phyloP scores from a whole-genome alignment of 2,888 invertebrate genomes.

The Nomada ferruginata region DNA sequence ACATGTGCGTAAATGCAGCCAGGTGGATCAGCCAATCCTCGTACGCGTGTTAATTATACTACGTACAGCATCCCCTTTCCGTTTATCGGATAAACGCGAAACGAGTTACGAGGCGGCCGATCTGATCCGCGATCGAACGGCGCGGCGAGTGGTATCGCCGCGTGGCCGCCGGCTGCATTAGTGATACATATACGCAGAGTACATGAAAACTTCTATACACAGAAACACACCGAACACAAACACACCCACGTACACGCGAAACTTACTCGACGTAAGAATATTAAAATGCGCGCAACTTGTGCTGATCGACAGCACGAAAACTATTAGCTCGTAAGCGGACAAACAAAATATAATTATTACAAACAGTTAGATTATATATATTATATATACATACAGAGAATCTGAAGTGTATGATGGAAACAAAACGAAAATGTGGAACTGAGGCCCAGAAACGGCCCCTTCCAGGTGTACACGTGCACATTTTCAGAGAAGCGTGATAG shows the following conservation, averaged over 20 bases:
- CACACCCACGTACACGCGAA: conserved; percentile 59
- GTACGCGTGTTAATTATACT: conserved; percentile 55
- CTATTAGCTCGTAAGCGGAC: conserved; percentile 84
- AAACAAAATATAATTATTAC: conserved; percentile 84
- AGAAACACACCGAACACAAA: conserved; percentile 44
- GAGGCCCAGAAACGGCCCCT: conserved; percentile 7
- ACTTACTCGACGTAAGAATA: conserved; percentile 62
- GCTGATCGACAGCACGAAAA: conserved; percentile 83
- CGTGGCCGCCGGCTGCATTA: conserved; percentile 28
- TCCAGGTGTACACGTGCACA: conserved; percentile 59
- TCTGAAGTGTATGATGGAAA: conserved; percentile 75
- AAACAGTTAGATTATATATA: conserved; percentile 84
- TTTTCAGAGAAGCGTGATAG: conserved; percentile 71
- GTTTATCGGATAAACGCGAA: conserved; percentile 55
- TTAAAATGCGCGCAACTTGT: conserved; percentile 79
- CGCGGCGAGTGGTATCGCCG: neutral
- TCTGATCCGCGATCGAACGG: conserved; percentile 47
- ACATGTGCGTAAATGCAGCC: conserved; percentile 61
- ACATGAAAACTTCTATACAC: conserved; percentile 55
- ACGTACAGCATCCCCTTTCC: conserved; percentile 58
- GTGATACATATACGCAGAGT: conserved; percentile 61
- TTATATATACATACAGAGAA: conserved; percentile 83
- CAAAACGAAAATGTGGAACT: conserved; percentile 45
- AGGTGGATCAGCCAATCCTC: conserved; percentile 50
- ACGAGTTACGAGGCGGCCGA: conserved; percentile 47